Conservation (phyloP, 1,140 invertebrate species). For the Catajapyx aquilonaris region DNA sequence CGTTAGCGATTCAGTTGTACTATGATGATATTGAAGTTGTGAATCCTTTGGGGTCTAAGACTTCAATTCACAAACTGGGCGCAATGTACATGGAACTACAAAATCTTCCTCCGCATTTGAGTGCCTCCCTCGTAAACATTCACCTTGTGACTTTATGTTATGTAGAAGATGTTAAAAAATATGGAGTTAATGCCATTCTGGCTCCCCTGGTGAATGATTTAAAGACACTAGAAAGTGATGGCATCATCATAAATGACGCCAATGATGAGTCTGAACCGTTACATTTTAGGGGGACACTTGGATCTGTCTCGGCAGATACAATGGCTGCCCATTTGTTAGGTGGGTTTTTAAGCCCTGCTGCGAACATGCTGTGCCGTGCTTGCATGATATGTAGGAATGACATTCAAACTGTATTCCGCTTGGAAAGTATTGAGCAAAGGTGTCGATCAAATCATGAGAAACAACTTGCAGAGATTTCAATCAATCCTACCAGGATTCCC, state of each 20-base stretch:
- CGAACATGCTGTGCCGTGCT: background rate
- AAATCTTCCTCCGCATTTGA: background rate
- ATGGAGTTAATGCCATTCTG: background rate
- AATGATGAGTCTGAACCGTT: background rate
- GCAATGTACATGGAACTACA: constrained; percentile 2
- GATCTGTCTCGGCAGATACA: background rate
- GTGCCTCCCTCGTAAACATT: background rate
- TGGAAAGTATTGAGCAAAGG: background rate
- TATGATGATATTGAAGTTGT: constrained; percentile 3
- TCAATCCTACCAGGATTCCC: background rate
- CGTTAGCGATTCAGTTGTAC: constrained; percentile 1
- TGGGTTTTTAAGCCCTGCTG: background rate
- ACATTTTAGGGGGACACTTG: background rate
- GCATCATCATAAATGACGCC: background rate
- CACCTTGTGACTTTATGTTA: background rate
- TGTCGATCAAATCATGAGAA: background rate
- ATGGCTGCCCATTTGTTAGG: background rate
- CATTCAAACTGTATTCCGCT: background rate
- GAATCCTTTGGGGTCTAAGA: constrained; percentile 1
- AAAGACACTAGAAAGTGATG: background rate
- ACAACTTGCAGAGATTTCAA: background rate
- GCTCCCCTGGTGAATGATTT: background rate
- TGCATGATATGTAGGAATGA: background rate
- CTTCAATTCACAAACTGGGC: constrained; percentile 4
- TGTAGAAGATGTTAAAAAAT: background rate